Conservation (phyloP, 2,888 invertebrate species). For the Microchrysa polita region DNA sequence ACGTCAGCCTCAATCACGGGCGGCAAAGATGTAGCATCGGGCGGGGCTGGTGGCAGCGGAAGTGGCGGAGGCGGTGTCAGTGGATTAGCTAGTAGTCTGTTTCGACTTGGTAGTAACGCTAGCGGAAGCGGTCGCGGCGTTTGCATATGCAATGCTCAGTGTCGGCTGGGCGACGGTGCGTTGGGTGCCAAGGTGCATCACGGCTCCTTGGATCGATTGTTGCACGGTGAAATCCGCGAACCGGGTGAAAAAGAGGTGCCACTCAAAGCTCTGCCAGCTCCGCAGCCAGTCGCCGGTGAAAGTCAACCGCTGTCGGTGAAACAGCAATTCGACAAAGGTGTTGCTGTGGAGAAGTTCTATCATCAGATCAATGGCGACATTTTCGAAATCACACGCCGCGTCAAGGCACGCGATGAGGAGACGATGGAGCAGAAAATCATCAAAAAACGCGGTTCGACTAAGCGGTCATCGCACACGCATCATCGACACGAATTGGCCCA, state of each 20-base stretch:
- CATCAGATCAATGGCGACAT: slow-evolving; percentile 64
- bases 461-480: slow-evolving; percentile 54
- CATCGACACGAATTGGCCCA: slow-evolving; percentile 48
- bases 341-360: slow-evolving; percentile 64
- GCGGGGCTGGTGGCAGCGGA: slow-evolving; percentile 57
- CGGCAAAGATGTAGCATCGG: slow-evolving; percentile 62
- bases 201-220: slow-evolving; percentile 62
- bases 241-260: slow-evolving; percentile 53
- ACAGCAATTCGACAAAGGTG: slow-evolving; percentile 62
- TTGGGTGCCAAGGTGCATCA: slow-evolving; percentile 61
- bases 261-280: slow-evolving; percentile 50
- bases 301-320: slow-evolving; percentile 51
- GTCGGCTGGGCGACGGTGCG: slow-evolving; percentile 58
- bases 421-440: slow-evolving; percentile 62
- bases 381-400: slow-evolving; percentile 62
- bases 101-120: slow-evolving; percentile 61
- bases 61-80: slow-evolving; percentile 61
- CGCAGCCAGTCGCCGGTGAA: slow-evolving; percentile 51
- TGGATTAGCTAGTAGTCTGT: slow-evolving; percentile 61
- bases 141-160: slow-evolving; percentile 64
- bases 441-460: slow-evolving; percentile 59
- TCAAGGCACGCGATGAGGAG: slow-evolving; percentile 61
- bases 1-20: slow-evolving; percentile 64
- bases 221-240: slow-evolving; percentile 55
- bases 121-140: slow-evolving; percentile 62